Evolutionary conservation across 2,797 vertebrate genomes (phyloP).

Genomic region (Tachyglossus aculeatus): DNA sequence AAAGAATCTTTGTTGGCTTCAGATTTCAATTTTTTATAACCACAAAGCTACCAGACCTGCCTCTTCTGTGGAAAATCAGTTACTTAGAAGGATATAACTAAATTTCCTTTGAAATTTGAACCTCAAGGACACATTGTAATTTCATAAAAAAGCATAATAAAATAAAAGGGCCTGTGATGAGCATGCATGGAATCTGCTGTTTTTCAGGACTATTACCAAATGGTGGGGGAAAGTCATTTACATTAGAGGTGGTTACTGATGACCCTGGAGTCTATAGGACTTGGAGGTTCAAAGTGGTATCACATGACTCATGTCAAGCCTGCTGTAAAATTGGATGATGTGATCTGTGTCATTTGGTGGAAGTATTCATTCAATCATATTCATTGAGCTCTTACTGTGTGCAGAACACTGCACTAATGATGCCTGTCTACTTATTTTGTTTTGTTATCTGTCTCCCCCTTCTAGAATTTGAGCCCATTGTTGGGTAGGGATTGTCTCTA

Average conservation of each 20-base stretch:
- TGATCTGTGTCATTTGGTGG: too few relatives aligned
- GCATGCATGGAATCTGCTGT: neutral
- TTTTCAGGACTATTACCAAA: neutral
- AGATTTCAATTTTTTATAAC: neutral
- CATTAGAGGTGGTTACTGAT: too few relatives aligned
- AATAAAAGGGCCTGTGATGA: neutral
- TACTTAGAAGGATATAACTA: neutral
- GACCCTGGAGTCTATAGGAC: too few relatives aligned
- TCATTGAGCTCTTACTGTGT: too few relatives aligned
- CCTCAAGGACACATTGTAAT: neutral
- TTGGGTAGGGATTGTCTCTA: too few relatives aligned
- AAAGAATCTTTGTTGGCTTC: neutral
- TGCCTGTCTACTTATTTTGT: too few relatives aligned
- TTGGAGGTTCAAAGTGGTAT: neutral
- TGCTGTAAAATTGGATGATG: too few relatives aligned
- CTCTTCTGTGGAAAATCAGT: neutral
- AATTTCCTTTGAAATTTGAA: conserved; percentile 8
- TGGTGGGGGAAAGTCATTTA: neutral
- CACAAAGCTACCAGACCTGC: neutral
- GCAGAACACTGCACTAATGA: too few relatives aligned
- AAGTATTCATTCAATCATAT: too few relatives aligned
- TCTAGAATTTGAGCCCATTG: too few relatives aligned
- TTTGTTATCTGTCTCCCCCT: too few relatives aligned
- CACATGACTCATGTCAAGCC: too few relatives aligned
- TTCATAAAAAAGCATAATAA: neutral